Conservation (phyloP, 1,140 invertebrate genomes). For the Neodiprion lecontei region DNA sequence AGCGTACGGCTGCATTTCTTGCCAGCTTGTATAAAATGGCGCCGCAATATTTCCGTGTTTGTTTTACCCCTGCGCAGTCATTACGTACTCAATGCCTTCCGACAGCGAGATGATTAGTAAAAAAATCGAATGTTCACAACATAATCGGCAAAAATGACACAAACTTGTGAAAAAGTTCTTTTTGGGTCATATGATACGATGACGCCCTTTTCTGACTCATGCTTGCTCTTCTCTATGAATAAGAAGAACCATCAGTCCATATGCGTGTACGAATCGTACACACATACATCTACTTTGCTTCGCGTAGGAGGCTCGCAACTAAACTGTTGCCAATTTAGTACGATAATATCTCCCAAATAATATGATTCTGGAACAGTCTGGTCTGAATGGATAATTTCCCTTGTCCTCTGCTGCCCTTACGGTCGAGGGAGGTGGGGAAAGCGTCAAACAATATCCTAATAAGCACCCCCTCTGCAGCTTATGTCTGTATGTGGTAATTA, state of each 20-base stretch:
- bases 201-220: background rate
- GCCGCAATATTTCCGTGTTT: conserved; percentile 25
- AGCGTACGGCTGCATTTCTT: conserved; percentile 41
- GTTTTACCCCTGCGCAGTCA: background rate
- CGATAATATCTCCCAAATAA: too few relatives aligned
- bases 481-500: too few relatives aligned
- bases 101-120: conserved; percentile 5
- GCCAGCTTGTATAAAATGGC: conserved; percentile 45
- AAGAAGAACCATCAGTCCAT: background rate
- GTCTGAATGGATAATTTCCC: too few relatives aligned
- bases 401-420: too few relatives aligned
- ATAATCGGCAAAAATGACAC: background rate
- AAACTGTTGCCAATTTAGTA: background rate
- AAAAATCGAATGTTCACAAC: background rate
- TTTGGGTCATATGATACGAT: background rate
- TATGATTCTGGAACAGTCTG: too few relatives aligned
- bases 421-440: too few relatives aligned
- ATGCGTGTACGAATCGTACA: too few relatives aligned
- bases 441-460: too few relatives aligned
- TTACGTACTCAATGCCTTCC: background rate
- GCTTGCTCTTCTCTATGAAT: background rate
- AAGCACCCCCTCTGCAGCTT: too few relatives aligned
- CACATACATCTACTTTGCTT: background rate
- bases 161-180: background rate
- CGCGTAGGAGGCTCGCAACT: background rate